Base-by-base conservation (phyloP, 2,888 invertebrate genomes). In the Ashinkailepas kermadecensis region DNA sequence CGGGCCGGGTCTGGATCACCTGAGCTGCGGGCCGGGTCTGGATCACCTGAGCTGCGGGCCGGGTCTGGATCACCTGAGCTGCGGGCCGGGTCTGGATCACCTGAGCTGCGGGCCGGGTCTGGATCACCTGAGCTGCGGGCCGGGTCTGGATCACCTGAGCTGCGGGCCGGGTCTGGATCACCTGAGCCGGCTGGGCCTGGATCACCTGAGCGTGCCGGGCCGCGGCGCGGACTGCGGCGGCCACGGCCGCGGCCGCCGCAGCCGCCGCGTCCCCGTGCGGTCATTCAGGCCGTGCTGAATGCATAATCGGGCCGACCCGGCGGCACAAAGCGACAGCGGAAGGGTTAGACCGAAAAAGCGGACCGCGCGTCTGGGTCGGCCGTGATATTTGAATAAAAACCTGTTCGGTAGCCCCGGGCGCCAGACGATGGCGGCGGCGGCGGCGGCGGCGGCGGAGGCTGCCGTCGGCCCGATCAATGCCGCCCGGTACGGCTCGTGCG, bases 311-410 rank as follows among this genome's bases (percentile, higher is more conserved):
- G 54, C 54, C 9, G 23, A 56, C 1, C 21, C 74, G 18, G 56
- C 54, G 7, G 3, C 21, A 12, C 15, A 74, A 21, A 54, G 21
- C 23, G 74, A 18, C 56, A 9, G 9, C 74, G 74, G 56, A 74
- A 74, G 74, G 74, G 74, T 74, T 74, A 39, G 74, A 18, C 74
- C 23, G 21, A 56, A 74, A 74, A 74, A 74, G 18, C 54, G 74
- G 10, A 56, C 74, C 21, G 11, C 59, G 67, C 15, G 70, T 56
- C 74, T 56, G 74, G 74, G 18, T 56, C 54, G 56, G 56, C 56
- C 74, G 54, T 59, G 12, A 10, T 10, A 74, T 74, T 74, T 74
- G 74, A 74, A 74, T 74, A 74, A 74, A 74, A 74, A 74, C 74
- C 74, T 74, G 74, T 74, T 74, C 74, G 39, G 39, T 39, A 39